phyloP scores from a whole-genome alignment of 2,113 vertebrate genomes.

The Glaucidium brasilianum region DNA sequence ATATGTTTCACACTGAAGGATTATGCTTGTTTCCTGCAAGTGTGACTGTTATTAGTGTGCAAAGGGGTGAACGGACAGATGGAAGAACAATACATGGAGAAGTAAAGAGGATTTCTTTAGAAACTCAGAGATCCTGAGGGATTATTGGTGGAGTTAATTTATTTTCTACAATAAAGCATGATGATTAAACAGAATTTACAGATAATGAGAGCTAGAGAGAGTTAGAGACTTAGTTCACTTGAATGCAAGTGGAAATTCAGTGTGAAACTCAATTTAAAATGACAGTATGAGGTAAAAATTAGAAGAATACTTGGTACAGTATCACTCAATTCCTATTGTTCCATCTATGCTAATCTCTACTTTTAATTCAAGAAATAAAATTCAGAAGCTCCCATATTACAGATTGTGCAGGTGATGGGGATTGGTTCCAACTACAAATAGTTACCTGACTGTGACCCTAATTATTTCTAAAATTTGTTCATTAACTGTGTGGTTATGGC shows the following conservation, averaged over 20 bases:
- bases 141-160: conserved; percentile 38
- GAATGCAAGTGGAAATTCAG: conserved; percentile 17
- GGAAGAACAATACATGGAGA: neutral
- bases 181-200: conserved; percentile 6
- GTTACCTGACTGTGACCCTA: neutral
- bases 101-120: neutral
- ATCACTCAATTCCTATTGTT: neutral
- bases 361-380: neutral
- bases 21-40: conserved; percentile 11
- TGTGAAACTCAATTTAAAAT: neutral
- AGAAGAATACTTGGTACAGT: neutral
- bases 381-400: neutral
- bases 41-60: neutral
- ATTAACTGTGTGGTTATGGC: neutral
- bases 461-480: neutral
- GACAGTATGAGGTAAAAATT: neutral
- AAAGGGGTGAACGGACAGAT: neutral
- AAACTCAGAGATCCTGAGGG: neutral
- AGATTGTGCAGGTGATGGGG: neutral
- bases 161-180: conserved; percentile 20
- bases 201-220: neutral
- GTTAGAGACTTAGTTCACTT: neutral
- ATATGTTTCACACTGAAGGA: neutral
- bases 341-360: neutral
- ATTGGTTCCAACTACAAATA: neutral